These are phyloP conservation scores for Plebejus argus DNA, from an alignment of 2,888 invertebrate genomes.

Conservation along the genomic window DNA sequence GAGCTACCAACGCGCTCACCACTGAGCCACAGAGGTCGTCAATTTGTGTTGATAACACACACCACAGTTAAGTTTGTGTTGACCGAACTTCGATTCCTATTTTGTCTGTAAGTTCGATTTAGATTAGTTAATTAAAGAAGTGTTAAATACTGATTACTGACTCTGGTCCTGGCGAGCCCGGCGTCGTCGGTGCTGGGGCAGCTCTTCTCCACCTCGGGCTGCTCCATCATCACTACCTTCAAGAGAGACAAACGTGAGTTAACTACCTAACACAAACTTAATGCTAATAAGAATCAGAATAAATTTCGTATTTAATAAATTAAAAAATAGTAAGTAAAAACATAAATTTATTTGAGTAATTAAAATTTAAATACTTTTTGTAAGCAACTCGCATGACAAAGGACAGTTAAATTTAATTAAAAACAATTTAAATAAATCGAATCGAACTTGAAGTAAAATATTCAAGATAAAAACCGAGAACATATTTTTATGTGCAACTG, in stretches of 20 bases:
- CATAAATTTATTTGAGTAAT: neutral
- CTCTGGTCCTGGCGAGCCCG: conserved; percentile 64
- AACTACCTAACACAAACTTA: neutral
- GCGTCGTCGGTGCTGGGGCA: conserved; percentile 56
- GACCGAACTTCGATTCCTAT: neutral
- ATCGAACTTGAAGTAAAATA: neutral
- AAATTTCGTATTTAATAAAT: neutral
- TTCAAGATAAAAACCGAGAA: neutral
- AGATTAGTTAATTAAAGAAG: neutral
- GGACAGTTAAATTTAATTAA: neutral
- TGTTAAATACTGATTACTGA: too few relatives aligned
- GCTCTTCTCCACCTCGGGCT: conserved; percentile 56
- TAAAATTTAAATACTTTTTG: neutral
- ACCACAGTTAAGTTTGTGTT: too few relatives aligned
- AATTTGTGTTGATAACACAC: too few relatives aligned
- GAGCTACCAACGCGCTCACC: too few relatives aligned
- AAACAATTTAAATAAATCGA: neutral
- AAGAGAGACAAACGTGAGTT: conserved; percentile 37
- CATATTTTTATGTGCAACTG: neutral
- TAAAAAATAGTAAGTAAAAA: too few relatives aligned
- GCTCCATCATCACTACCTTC: conserved; percentile 60
- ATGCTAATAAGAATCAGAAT: neutral
- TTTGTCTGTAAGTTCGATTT: neutral
- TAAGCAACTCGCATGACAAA: neutral
- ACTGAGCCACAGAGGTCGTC: too few relatives aligned